phyloP scores from a whole-genome alignment of 2,888 invertebrate genomes.

The Salticus scenicus region DNA sequence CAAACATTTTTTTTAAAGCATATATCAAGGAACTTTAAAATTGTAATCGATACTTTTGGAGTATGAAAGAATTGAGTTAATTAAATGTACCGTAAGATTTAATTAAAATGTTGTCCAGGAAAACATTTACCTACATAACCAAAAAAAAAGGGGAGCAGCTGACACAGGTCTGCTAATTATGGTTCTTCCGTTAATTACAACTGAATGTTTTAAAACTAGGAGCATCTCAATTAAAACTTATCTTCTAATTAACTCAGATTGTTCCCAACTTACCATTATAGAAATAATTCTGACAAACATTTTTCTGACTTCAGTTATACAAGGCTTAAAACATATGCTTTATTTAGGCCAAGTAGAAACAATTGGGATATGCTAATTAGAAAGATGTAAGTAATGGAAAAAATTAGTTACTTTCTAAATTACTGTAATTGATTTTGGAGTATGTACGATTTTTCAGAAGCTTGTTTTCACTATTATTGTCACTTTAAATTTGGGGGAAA shows the following conservation, averaged over 20 bases:
- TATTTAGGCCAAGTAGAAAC: too few relatives aligned
- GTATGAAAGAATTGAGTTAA: constrained; percentile 12
- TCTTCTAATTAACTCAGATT: constrained; percentile 12
- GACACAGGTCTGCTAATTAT: constrained; percentile 6
- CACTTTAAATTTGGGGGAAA: too few relatives aligned
- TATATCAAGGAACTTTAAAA: background rate
- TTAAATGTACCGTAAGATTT: constrained; percentile 12
- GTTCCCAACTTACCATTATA: background rate
- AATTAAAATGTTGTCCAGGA: constrained; percentile 4
- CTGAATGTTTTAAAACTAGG: background rate
- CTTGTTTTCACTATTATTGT: too few relatives aligned
- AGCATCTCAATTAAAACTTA: constrained; percentile 13
- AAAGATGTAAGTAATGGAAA: too few relatives aligned
- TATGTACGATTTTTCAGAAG: too few relatives aligned
- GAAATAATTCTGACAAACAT: background rate
- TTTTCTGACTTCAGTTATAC: background rate
- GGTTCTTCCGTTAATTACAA: constrained; percentile 1
- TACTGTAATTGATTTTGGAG: too few relatives aligned
- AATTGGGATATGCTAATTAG: too few relatives aligned
- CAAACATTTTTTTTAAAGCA: background rate
- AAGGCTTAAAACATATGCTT: too few relatives aligned
- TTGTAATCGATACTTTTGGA: background rate
- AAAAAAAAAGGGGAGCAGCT: background rate
- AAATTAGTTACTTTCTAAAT: too few relatives aligned
- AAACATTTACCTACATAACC: constrained; percentile 7